phyloP scores from a whole-genome alignment of 2,113 vertebrate genomes.

The Halcyon senegalensis region DNA sequence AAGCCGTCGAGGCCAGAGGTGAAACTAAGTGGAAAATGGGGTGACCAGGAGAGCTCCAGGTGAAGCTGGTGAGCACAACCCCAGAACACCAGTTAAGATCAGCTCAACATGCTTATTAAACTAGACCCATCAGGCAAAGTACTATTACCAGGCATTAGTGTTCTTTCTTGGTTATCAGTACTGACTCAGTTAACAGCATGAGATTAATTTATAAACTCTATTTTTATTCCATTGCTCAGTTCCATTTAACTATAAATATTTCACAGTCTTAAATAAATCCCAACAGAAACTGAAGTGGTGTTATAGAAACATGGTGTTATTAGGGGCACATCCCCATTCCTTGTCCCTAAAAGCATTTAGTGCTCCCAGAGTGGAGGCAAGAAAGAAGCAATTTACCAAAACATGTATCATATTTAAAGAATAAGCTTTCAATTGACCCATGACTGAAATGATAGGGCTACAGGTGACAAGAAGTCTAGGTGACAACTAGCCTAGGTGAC shows the following conservation, averaged over 20 bases:
- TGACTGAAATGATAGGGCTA: not conserved
- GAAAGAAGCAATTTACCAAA: not conserved
- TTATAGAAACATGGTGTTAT: not conserved
- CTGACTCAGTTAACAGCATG: not conserved
- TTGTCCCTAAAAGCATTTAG: not conserved
- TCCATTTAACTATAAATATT: conserved; percentile 12
- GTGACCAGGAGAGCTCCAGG: not conserved
- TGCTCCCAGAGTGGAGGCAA: not conserved
- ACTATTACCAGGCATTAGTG: not conserved
- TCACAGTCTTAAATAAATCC: not conserved
- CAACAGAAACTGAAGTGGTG: not conserved
- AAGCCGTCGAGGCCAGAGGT: not conserved
- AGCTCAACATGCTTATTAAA: not conserved
- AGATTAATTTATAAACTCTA: not conserved
- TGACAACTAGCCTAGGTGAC: too few species aligned
- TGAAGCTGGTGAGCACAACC: not conserved
- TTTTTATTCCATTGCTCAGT: not conserved
- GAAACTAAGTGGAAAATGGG: not conserved
- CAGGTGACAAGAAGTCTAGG: not conserved
- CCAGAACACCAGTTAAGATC: not conserved
- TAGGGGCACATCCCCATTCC: not conserved
- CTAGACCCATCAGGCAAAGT: not conserved
- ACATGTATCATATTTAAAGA: not conserved
- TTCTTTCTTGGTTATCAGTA: not conserved
- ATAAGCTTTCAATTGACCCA: not conserved